phyloP scores from a whole-genome alignment of 2,113 vertebrate genomes.

The Psittacus erithacus region DNA sequence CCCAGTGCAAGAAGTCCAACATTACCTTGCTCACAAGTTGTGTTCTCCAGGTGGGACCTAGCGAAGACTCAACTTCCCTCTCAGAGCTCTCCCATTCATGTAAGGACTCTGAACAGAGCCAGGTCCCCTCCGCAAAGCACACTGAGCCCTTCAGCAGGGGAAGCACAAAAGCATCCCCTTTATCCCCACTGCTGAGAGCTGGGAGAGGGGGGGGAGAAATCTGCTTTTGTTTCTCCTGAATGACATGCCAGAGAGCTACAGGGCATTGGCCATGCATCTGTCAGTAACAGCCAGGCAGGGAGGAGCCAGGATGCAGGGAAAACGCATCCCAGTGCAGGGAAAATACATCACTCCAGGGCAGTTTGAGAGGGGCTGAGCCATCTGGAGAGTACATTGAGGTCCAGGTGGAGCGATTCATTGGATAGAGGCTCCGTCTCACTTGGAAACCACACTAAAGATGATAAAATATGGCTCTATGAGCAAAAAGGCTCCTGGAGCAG shows the following conservation, averaged over 20 bases:
- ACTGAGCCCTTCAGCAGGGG: neutral
- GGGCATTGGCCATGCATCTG: slow-evolving; percentile 41
- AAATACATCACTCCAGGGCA: neutral
- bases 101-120: neutral
- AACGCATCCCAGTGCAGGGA: neutral
- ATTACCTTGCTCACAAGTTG: neutral
- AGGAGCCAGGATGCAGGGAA: neutral
- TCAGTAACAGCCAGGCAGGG: neutral
- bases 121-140: neutral
- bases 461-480: neutral
- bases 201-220: neutral
- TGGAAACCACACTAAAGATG: neutral
- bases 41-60: neutral
- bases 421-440: neutral
- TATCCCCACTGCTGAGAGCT: neutral
- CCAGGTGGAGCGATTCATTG: neutral
- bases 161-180: slow-evolving; percentile 17
- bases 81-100: neutral
- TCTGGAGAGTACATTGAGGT: slow-evolving; percentile 37
- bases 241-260: slow-evolving; percentile 7
- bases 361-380: neutral
- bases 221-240: slow-evolving; percentile 50
- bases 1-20: neutral
- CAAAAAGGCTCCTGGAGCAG: neutral
- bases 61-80: neutral